phyloP scores from a whole-genome alignment of 2,113 vertebrate genomes.

The Rutilus rutilus region DNA sequence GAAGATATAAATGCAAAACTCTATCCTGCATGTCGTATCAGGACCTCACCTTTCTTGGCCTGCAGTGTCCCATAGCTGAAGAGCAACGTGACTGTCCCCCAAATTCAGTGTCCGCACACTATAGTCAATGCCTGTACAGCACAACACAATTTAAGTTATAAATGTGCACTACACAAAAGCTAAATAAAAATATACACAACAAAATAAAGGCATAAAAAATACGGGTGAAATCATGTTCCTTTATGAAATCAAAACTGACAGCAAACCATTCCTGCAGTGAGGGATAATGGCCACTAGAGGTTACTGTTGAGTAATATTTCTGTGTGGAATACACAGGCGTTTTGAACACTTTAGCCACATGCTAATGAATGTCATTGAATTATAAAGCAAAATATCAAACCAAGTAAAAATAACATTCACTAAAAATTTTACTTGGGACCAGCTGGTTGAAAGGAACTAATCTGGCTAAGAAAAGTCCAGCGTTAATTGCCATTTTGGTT shows the following conservation, averaged over 20 bases:
- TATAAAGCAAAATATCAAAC: too few relatives aligned
- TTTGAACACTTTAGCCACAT: too few relatives aligned
- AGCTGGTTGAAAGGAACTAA: too few relatives aligned
- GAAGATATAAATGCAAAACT: neutral
- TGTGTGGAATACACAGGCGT: neutral
- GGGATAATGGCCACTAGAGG: constrained; percentile 1
- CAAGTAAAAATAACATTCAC: too few relatives aligned
- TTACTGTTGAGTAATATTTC: neutral
- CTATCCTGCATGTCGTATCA: neutral
- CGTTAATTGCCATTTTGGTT: too few relatives aligned
- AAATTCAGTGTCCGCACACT: constrained; percentile 85
- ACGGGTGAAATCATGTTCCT: neutral
- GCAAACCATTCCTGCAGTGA: neutral
- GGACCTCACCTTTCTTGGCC: constrained; percentile 85
- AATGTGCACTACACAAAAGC: neutral
- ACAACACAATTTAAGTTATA: neutral
- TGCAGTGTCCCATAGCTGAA: constrained; percentile 95
- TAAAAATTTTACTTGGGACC: too few relatives aligned
- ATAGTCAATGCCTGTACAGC: constrained; percentile 86
- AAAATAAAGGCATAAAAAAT: neutral
- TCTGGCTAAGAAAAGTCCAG: too few relatives aligned
- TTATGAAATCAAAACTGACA: neutral
- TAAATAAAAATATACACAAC: neutral
- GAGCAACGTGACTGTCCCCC: constrained; percentile 79
- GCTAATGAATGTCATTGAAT: too few relatives aligned